A percentile compares a stretch with the other conserved stretches of the same genome.
Evolutionary conservation across 1,140 invertebrate species (phyloP).

Genomic region (Dendroctonus valens): DNA sequence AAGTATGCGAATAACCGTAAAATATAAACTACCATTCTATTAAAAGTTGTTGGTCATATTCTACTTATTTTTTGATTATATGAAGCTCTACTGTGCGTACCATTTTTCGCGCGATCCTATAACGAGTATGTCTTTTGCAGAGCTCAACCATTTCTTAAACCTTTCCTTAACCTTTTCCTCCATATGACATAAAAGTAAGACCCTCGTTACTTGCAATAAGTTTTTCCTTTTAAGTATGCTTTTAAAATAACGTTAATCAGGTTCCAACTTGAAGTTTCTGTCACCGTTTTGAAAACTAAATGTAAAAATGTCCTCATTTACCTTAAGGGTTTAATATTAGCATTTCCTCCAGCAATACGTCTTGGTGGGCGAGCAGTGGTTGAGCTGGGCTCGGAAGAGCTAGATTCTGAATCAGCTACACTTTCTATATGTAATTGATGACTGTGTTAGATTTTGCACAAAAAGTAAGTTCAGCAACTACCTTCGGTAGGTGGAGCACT

Average conservation of each 20-base stretch:
- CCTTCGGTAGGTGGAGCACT: constrained; percentile 48
- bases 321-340: constrained; percentile 51
- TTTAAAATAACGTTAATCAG: neutral
- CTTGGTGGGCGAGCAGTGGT: constrained; percentile 43
- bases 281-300: neutral
- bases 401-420: constrained; percentile 19
- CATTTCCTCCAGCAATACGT: constrained; percentile 42
- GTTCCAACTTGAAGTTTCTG: neutral
- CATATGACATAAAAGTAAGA: too few relatives aligned
- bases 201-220: too few relatives aligned
- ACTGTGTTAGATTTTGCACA: constrained; percentile 1
- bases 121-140: too few relatives aligned
- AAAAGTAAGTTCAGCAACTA: constrained; percentile 7
- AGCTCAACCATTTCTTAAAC: too few relatives aligned
- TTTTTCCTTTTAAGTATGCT: neutral
- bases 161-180: too few relatives aligned
- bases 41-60: too few relatives aligned
- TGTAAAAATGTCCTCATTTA: neutral
- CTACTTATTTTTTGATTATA: too few relatives aligned
- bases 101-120: too few relatives aligned
- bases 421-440: neutral
- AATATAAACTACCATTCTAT: too few relatives aligned
- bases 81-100: too few relatives aligned
- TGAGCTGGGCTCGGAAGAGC: constrained; percentile 32
- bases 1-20: too few relatives aligned